Percentiles rank a stretch among this genome's conserved stretches.
Evolutionary conservation across 1,140 invertebrate genomes (phyloP).

Genomic region (Mycetomoellerius zeteki): DNA sequence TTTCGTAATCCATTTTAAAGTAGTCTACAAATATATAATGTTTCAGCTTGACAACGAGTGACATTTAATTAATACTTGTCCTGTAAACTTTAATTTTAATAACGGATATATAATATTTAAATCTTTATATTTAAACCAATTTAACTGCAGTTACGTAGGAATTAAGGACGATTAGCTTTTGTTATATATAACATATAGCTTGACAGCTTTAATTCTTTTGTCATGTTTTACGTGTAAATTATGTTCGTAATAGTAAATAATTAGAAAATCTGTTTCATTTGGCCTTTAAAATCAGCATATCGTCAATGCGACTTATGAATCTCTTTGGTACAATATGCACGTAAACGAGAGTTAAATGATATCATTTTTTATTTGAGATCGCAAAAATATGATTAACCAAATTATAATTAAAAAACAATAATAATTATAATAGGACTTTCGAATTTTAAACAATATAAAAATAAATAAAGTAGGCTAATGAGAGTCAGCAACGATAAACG

Average conservation of each 20-base stretch:
- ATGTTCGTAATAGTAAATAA: not conserved
- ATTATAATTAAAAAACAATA: conserved; percentile 51
- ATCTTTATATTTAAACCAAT: not conserved
- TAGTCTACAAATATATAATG: not conserved
- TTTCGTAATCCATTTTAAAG: not conserved
- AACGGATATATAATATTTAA: not conserved
- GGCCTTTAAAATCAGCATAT: conserved; percentile 20
- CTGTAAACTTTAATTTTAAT: not conserved
- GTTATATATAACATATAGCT: not conserved
- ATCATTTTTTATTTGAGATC: conserved; percentile 41
- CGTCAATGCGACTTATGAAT: conserved; percentile 30
- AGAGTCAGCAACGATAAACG: too few relatives aligned
- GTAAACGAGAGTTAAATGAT: conserved; percentile 10
- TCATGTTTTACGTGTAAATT: not conserved
- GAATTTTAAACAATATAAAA: too few relatives aligned
- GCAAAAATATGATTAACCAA: conserved; percentile 41
- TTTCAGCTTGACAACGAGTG: not conserved
- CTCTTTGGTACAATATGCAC: conserved; percentile 35
- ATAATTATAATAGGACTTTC: too few relatives aligned
- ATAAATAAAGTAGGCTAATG: too few relatives aligned
- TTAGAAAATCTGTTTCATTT: not conserved
- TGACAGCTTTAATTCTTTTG: not conserved
- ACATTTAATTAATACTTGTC: not conserved
- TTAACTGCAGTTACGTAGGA: not conserved
- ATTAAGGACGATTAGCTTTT: not conserved